Evolutionary conservation across 2,888 invertebrate species (phyloP), one percentile per base, ranked within the genome.

Genomic region (Germaria angustata): DNA sequence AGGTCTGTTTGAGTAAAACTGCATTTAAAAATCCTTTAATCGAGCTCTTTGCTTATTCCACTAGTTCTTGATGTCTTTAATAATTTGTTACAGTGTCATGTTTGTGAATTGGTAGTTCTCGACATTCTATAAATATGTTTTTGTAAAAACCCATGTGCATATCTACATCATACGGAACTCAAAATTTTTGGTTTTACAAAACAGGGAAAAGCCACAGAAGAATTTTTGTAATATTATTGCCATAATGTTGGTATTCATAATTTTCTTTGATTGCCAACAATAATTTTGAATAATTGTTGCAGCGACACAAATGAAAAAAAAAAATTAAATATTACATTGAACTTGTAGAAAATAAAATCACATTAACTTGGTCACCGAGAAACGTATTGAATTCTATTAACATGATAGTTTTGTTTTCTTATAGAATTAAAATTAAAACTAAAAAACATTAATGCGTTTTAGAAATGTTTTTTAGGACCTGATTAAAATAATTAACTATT

Each of bases 201-300:
- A 9, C 32, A 15, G 28, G 15, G 28, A 69, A 69, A 51, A 57
- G n/a, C 72, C 66, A 41, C 71, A 72, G 32, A 49, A 72, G 66
- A 34, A 49, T 32, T 44, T n/a, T n/a, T n/a, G n/a, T n/a, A n/a
- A n/a, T n/a, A n/a, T n/a, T n/a, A n/a, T n/a, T n/a, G n/a, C n/a
- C n/a, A n/a, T n/a, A n/a, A n/a, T 51, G 49, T n/a, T 15, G 51
- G 20, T 34, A 22, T 49, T 32, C n/a, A 59, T 24, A 51, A 11
- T 20, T 20, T 53, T 55, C 34, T 59, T 57, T 32, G 71, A 36
- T 55, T 65, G 79, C 57, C 79, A 66, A 36, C 71, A 59, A 66
- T 79, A 79, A 79, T 79, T 65, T 72, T 79, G 72, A 79, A 57
- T 72, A 79, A 79, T 79, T 73, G 72, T 59, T 66, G 59, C 61